Evolutionary conservation across 2,113 vertebrate genomes (phyloP), one percentile per base, ranked within the genome.

Genomic region (Thunnus thynnus): DNA sequence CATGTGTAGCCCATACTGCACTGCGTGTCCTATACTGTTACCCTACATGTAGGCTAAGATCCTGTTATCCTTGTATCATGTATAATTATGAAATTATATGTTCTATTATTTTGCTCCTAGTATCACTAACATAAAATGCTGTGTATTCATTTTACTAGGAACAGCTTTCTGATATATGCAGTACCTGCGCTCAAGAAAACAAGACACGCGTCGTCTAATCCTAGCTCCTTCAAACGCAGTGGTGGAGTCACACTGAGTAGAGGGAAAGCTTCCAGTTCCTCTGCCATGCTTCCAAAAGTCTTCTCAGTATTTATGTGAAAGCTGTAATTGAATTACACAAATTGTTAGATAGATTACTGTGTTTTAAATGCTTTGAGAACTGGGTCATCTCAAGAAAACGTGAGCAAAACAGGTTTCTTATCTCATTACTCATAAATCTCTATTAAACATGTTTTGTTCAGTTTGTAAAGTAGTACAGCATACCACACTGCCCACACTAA

Each of bases 31-130:
- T 22, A 36, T 5, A 36, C 5, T 1, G 5, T 36, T 83, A 93
- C 92, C 86, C 85, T 92, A 25, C 92, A 93, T 18, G 76, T 89
- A 93, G 64, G 5, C 84, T 91, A 36, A 36, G 7, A 36, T 72
- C 92, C 92, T 46, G 91, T 30, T 92, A 63, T 17, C 27, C 27
- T 30, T 30, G 32, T 8, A 36, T 2, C 32, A 36, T 36, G 32
- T 36, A 36, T 36, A 36, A 4, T 36, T 36, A 36, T 36, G 32
- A 36, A 36, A 36, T 36, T 5, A 36, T 36, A 6, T 36, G 32
- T 8, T 36, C 32, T 36, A 36, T 7, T 36, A 36, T 36, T 36
- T 36, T 7, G 5, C 5, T 36, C 32, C 32, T 8, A 36, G 32
- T 36, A 36, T 3, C 12, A 47, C 12, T 17, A 22, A 9, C 18